Base-by-base conservation (phyloP, 2,113 vertebrate species). In the Craseonycteris thonglongyai region DNA sequence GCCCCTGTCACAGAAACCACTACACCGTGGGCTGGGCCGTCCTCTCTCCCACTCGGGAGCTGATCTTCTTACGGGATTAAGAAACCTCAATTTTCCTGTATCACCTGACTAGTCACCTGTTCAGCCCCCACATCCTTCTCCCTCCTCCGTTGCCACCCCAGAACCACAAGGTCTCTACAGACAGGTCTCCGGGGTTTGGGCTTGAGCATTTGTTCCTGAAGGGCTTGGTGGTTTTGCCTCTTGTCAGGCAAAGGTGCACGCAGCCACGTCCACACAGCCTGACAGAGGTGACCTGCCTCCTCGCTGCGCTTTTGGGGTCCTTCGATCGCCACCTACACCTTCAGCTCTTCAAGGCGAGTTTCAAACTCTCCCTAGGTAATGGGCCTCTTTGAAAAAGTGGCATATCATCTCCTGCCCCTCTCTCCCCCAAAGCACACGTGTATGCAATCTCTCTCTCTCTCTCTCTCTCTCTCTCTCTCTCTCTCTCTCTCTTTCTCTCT, bases 221-320 rank as follows among this genome's bases (percentile, higher is more conserved):
- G 80, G 85, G 83, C 33, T 61, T 45, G 0, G 90, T 78, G 80
- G 72, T 92, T 79, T 92, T 61, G 81, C 30, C 63, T 79, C 72
- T 90, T 72, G 78, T 88, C 95, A 96, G 95, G 72, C 71, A 90
- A 21, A 38, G 90, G 38, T 89, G 79, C 63, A 66, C 61, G 51
- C 30, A 78, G 61, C 80, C 38, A 63, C 63, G 75, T 91, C 74
- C 90, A 91, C 16, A 3, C 47, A 51, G 19, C 63, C 68, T 15
- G 12, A 51, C 38, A 8, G 7, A 78, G 74, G 24, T 7, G 7
- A 40, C 88, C 76, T 35, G 9, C 69, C 90, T 93, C 76, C 28
- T 66, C 15, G 0, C 2, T 61, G 65, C 40, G 5, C 7, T 47
- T 81, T 54, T 78, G 75, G 49, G 38, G 74, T 40, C 28, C 16